phyloP scores from a whole-genome alignment of 2,797 vertebrate genomes.

The Micrastur ruficollis region DNA sequence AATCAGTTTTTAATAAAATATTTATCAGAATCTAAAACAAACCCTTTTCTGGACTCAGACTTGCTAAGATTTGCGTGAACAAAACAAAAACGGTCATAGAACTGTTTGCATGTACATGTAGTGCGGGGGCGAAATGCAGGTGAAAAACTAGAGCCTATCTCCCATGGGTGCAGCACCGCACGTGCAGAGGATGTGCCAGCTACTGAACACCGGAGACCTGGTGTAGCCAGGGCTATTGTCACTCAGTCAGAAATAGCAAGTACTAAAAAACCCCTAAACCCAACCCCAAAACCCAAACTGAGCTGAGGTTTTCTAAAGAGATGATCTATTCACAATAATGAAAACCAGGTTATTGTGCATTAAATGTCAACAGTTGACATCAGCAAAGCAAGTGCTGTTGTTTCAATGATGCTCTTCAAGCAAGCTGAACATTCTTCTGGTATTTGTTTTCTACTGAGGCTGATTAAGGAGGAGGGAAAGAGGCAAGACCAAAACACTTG shows the following conservation, averaged over 20 bases:
- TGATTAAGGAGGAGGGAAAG: background rate
- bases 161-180: background rate
- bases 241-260: background rate
- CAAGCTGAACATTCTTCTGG: background rate
- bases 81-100: background rate
- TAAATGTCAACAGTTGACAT: background rate
- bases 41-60: conserved; percentile 39
- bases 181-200: background rate
- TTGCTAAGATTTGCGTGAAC: background rate
- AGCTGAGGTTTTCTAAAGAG: background rate
- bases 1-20: conserved; percentile 72
- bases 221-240: background rate
- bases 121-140: background rate
- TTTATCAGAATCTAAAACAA: conserved; percentile 61
- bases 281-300: background rate
- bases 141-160: background rate
- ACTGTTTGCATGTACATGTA: background rate
- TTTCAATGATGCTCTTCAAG: background rate
- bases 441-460: conserved; percentile 7
- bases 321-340: background rate
- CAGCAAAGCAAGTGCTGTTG: conserved; percentile 16
- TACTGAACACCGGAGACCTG: background rate
- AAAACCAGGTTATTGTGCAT: background rate
- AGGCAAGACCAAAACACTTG: conserved; percentile 7
- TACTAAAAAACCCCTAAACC: background rate